Evolutionary conservation across 2,113 vertebrate genomes (phyloP).

Genomic region (Heloderma charlesbogerti): DNA sequence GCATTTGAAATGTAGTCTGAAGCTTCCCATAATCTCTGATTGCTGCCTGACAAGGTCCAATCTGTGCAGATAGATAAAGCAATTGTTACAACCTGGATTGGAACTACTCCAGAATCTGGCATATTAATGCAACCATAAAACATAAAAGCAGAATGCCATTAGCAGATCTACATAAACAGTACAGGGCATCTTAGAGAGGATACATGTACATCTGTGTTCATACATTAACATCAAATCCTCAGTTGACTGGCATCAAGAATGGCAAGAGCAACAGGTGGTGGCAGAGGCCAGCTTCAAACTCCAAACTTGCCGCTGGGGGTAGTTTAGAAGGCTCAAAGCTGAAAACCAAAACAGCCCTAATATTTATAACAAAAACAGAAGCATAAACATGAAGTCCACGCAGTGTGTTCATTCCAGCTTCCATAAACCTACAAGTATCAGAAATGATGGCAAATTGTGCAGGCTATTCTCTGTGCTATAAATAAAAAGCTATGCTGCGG

Average conservation of each 20-base stretch:
- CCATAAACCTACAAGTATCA: conserved; percentile 11
- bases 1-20: not conserved
- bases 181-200: not conserved
- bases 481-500: not conserved
- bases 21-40: not conserved
- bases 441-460: not conserved
- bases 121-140: not conserved
- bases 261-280: too few relatives aligned
- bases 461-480: conserved; percentile 21
- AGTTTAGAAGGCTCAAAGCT: not conserved
- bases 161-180: not conserved
- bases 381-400: not conserved
- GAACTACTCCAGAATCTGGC: not conserved
- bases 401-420: conserved; percentile 4
- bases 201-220: not conserved
- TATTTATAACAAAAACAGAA: not conserved
- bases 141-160: not conserved
- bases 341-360: not conserved
- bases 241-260: not conserved
- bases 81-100: not conserved
- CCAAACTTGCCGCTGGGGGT: not conserved
- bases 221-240: not conserved
- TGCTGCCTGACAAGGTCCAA: not conserved
- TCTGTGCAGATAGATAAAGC: not conserved
- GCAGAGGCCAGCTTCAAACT: not conserved